Evolutionary conservation across 92 coral and sea anemone species (phyloP).

Genomic region (Galaxea fascicularis): DNA sequence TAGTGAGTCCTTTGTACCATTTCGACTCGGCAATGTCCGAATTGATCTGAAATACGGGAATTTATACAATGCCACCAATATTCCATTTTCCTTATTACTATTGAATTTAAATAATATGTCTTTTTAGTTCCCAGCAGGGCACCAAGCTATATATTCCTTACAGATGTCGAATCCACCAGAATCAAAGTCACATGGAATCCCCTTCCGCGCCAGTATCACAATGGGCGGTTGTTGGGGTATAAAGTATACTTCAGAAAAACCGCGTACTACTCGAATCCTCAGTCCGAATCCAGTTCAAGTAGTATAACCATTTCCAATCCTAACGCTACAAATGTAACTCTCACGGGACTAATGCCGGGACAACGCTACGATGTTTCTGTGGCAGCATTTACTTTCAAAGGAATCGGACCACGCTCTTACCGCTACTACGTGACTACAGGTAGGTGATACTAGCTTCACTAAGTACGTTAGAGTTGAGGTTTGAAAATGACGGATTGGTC

Average conservation of each 20-base stretch:
- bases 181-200: background rate
- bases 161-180: background rate
- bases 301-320: background rate
- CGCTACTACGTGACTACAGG: conserved; percentile 4
- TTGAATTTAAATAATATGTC: background rate
- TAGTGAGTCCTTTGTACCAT: no score
- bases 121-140: conserved; percentile 12
- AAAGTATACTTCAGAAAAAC: background rate
- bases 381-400: conserved; percentile 2
- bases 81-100: no score
- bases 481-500: no score
- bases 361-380: conserved; percentile 5
- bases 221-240: conserved; percentile 15
- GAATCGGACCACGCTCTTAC: conserved; percentile 12
- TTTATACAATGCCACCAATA: no score
- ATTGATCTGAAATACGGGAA: no score
- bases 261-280: background rate
- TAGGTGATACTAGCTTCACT: background rate
- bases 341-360: background rate
- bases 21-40: no score
- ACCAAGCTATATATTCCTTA: background rate
- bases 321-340: background rate
- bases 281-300: background rate
- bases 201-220: conserved; percentile 6
- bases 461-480: no score